A percentile compares a stretch with the other conserved stretches of the same genome.
Evolutionary conservation across 2,797 vertebrate species (phyloP).

Genomic region (Perdix hodgsoniae): DNA sequence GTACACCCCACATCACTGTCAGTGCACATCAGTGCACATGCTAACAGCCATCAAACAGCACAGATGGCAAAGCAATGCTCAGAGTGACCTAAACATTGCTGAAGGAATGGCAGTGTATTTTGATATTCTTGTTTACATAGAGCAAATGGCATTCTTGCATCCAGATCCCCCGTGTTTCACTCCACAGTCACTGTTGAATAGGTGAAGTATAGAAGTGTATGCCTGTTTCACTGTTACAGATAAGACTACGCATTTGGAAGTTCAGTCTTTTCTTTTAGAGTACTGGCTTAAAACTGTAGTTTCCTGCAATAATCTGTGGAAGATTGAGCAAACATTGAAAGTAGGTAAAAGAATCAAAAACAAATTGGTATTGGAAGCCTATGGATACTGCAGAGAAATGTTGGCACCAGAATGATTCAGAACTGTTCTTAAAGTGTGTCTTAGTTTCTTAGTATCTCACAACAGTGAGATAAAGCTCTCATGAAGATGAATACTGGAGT

Average conservation of each 20-base stretch:
- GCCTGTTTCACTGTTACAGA: neutral
- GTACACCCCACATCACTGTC: neutral
- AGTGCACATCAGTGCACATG: neutral
- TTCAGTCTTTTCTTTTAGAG: neutral
- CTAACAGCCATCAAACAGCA: neutral
- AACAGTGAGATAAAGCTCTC: neutral
- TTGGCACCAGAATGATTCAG: rapidly evolving
- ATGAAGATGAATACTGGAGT: neutral
- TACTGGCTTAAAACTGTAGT: neutral
- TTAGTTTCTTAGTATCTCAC: too few species aligned
- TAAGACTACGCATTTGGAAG: neutral
- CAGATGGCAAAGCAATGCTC: neutral
- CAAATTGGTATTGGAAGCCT: neutral
- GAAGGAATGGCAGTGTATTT: neutral
- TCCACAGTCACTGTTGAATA: neutral
- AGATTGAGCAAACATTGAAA: neutral
- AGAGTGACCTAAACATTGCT: neutral
- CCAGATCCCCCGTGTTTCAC: neutral
- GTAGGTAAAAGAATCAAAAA: neutral
- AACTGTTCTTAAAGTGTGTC: neutral
- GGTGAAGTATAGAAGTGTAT: neutral
- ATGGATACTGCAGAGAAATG: neutral
- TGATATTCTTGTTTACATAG: neutral
- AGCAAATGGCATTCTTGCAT: neutral
- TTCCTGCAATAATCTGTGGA: neutral